Evolutionary conservation across 23 tunicate genomes (phyloP).

Genomic region (Pegea sp.): DNA sequence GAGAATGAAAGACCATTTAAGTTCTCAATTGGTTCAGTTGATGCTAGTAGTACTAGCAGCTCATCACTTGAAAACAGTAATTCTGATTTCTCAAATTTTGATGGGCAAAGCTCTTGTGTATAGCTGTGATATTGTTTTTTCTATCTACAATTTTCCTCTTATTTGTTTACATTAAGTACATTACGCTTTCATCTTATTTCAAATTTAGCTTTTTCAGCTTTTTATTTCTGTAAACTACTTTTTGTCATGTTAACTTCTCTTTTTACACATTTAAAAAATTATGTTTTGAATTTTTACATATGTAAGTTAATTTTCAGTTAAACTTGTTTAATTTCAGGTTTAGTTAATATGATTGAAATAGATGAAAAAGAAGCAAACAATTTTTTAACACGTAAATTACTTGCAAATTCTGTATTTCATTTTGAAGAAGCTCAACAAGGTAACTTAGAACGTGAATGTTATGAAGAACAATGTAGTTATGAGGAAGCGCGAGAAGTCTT

Average conservation of each 20-base stretch:
- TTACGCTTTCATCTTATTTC: too few relatives aligned
- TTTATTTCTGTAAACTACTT: too few relatives aligned
- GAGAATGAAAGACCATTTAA: not conserved
- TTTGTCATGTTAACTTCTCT: too few relatives aligned
- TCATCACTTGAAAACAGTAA: not conserved
- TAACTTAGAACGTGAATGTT: slow-evolving; percentile 75
- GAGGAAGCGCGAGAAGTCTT: slow-evolving; percentile 97
- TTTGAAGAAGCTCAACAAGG: slow-evolving; percentile 72
- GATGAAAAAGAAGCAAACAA: slow-evolving; percentile 31
- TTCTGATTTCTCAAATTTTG: not conserved
- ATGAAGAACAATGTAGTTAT: slow-evolving; percentile 60
- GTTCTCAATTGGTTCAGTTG: not conserved
- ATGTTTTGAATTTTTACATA: too few relatives aligned
- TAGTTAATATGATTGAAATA: slow-evolving; percentile 4
- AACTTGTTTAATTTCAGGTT: too few relatives aligned
- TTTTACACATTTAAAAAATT: too few relatives aligned
- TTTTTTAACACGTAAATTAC: slow-evolving; percentile 41
- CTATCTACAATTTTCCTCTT: too few relatives aligned
- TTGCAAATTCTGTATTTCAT: slow-evolving; percentile 29
- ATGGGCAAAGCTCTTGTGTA: too few relatives aligned
- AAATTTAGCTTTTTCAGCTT: too few relatives aligned
- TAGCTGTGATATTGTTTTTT: too few relatives aligned
- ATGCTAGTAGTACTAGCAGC: not conserved
- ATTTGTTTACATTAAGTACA: too few relatives aligned
- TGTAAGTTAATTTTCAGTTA: too few relatives aligned